Base-by-base conservation (phyloP, 2,113 vertebrate species). In the Cnemophilus loriae region DNA sequence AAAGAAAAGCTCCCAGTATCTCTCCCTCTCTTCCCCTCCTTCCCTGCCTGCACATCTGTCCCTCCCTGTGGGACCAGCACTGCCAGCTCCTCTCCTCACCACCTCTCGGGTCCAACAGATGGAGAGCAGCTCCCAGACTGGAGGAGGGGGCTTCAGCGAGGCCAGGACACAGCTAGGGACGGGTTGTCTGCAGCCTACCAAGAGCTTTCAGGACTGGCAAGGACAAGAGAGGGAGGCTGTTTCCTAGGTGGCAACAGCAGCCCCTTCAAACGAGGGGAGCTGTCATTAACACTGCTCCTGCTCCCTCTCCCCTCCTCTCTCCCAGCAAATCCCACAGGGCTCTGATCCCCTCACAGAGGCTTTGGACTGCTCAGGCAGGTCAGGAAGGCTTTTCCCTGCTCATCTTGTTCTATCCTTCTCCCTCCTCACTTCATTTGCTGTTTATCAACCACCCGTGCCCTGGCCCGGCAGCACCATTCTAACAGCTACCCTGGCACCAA, bases 1-100 rank as follows among this genome's bases (percentile, higher is more conserved):
- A 92, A 98, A 95, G 78, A 97, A 96, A 97, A 98, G 96, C 87
- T 97, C 95, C 92, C 71, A 96, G 84, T 96, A 76, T 95, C 78
- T 53, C 26, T 77, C 61, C 42, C 70, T 85, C 87, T 86, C 61
- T 71, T 87, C 30, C 69, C 76, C 69, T 93, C 77, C 57, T 79
- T 93, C 60, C 53, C 65, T 91, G 89, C 57, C 71, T 65, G 90
- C 49, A 76, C 78, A 82, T 94, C 84, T 86, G 84, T 35, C 42
- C 67, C 27, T 73, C 41, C 20, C 47, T 28, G 49, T 7, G 11
- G 63, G n/a, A 53, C 24, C 63, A 70, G 50, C 52, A 52, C 3
- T 0, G 35, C 30, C 74, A 79, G 42, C 24, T 85, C 30, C 50
- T 55, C 32, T 83, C 39, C 61, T 42, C 63, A 33, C 42, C 69